Conservation (phyloP, 1,140 invertebrate species). For the Leucophenga varia region DNA sequence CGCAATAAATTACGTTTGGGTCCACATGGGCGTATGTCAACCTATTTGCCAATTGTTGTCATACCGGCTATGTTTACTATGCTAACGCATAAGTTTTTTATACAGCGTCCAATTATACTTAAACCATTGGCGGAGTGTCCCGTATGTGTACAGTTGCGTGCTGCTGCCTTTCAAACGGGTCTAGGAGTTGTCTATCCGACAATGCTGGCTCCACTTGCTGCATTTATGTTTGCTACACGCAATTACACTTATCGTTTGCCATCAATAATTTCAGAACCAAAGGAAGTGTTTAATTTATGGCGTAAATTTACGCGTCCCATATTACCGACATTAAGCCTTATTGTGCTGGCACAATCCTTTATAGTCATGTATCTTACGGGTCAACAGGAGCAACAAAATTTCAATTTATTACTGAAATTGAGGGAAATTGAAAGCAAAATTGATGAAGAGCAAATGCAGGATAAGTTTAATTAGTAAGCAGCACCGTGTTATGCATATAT, state of each 20-base stretch:
- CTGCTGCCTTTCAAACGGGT: slow-evolving; percentile 49
- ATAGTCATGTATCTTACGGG: slow-evolving; percentile 55
- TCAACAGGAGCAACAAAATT: slow-evolving; percentile 52
- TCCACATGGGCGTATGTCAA: slow-evolving; percentile 48
- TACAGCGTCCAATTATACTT: slow-evolving; percentile 50
- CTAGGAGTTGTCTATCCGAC: slow-evolving; percentile 55
- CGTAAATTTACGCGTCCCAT: slow-evolving; percentile 54
- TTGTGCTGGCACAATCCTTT: slow-evolving; percentile 55
- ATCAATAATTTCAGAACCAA: slow-evolving; percentile 53
- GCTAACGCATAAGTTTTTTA: slow-evolving; percentile 54
- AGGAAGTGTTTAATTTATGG: slow-evolving; percentile 50
- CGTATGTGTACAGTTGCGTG: slow-evolving; percentile 53
- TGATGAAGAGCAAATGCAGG: slow-evolving; percentile 27
- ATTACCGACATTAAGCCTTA: slow-evolving; percentile 39
- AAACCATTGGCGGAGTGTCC: slow-evolving; percentile 51
- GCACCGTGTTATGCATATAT: too few relatives aligned
- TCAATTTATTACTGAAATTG: slow-evolving; percentile 43
- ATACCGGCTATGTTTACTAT: slow-evolving; percentile 54
- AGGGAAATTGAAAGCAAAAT: slow-evolving; percentile 37
- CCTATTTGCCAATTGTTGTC: slow-evolving; percentile 56
- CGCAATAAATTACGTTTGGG: slow-evolving; percentile 48
- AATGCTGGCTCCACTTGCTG: slow-evolving; percentile 54
- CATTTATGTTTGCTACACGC: slow-evolving; percentile 57
- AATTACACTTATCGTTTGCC: slow-evolving; percentile 58
- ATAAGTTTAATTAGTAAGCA: too few relatives aligned